These are phyloP conservation scores for Tinamus major DNA, from an alignment of 2,797 vertebrate genomes.

Conservation along the genomic window DNA sequence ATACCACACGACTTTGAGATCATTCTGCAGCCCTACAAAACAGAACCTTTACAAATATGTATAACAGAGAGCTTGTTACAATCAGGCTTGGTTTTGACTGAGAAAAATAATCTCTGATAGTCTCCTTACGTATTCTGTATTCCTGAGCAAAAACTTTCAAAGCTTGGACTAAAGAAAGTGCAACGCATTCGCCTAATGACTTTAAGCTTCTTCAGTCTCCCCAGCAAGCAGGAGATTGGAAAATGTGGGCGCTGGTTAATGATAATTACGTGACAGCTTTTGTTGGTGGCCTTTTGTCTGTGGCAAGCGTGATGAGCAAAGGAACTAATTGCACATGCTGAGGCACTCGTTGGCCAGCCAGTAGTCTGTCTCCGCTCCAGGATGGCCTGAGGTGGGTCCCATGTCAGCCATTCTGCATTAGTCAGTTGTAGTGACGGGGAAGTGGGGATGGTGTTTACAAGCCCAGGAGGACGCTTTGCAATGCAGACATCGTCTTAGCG, in stretches of 20 bases:
- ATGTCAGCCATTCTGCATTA: background rate
- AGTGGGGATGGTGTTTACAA: background rate
- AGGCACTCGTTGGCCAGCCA: background rate
- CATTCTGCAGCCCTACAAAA: background rate
- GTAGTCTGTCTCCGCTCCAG: background rate
- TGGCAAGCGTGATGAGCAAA: background rate
- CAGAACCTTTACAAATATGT: background rate
- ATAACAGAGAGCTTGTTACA: background rate
- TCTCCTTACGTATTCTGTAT: background rate
- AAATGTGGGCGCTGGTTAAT: background rate
- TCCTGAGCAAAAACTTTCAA: background rate
- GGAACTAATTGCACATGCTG: background rate
- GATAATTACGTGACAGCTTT: background rate
- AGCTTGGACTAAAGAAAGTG: background rate
- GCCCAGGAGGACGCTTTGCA: background rate
- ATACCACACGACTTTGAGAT: background rate
- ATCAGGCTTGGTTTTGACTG: background rate
- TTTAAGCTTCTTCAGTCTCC: background rate
- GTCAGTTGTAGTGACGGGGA: background rate
- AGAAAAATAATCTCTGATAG: background rate
- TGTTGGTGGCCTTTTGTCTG: background rate
- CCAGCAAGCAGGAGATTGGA: background rate
- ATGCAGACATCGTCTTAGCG: background rate
- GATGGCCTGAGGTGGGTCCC: background rate
- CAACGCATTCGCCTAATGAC: background rate